Percentiles rank a stretch among this genome's conserved stretches.
Conservation (phyloP, 2,797 vertebrate genomes). For the Gadopsis bispinosus region DNA sequence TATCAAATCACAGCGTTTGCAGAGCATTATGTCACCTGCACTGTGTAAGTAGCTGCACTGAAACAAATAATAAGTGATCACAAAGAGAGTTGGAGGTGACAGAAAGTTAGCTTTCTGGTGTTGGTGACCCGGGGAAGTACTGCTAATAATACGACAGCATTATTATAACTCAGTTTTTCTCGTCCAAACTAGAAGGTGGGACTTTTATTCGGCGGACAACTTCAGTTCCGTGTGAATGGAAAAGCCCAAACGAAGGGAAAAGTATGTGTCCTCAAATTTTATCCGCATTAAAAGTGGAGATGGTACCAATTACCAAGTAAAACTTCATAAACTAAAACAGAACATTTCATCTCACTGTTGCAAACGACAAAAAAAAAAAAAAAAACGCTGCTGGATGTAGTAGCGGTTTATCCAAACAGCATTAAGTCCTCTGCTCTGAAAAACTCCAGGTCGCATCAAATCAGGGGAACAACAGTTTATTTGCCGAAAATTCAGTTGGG, state of each 20-base stretch:
- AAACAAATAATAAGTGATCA: not conserved
- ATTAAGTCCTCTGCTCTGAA: slow-evolving; percentile 25
- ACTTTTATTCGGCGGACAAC: slow-evolving; percentile 8
- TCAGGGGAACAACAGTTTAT: slow-evolving; percentile 47
- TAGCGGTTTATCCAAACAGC: slow-evolving; percentile 41
- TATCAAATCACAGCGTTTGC: not conserved
- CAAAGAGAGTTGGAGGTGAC: not conserved
- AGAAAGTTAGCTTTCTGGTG: not conserved
- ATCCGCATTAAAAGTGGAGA: not conserved
- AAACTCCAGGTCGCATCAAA: slow-evolving; percentile 46
- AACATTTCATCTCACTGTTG: slow-evolving; percentile 12
- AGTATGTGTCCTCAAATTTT: slow-evolving; percentile 22
- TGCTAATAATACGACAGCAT: not conserved
- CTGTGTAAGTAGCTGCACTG: not conserved
- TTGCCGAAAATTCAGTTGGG: slow-evolving; percentile 46
- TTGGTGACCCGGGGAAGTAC: not conserved
- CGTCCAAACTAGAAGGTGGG: not conserved
- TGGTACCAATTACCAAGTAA: slow-evolving; percentile 40
- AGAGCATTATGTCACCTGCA: not conserved
- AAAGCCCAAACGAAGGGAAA: slow-evolving; percentile 18
- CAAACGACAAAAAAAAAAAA: not conserved
- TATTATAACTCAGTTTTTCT: not conserved
- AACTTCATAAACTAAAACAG: slow-evolving; percentile 2
- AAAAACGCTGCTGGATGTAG: slow-evolving; percentile 13
- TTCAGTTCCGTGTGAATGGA: slow-evolving; percentile 2